A percentile compares a stretch with the other conserved stretches of the same genome.
These are phyloP conservation scores for Drosophila nasuta DNA, from an alignment of 1,140 invertebrate species.

Conservation along the genomic window DNA sequence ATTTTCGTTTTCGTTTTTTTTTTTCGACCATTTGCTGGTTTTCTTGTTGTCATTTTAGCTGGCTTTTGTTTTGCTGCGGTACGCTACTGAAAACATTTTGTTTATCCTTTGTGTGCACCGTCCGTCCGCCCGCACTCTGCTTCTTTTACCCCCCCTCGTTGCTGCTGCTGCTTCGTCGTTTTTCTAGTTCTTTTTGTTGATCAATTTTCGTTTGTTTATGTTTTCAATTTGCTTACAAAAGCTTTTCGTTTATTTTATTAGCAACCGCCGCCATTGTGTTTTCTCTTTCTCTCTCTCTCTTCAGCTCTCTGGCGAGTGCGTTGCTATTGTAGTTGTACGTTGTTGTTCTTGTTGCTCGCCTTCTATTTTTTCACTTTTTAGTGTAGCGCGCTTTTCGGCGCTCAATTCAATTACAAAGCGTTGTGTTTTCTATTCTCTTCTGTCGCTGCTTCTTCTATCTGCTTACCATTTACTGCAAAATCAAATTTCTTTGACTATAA, in stretches of 20 bases:
- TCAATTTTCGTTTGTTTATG: conserved; percentile 82
- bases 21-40: conserved; percentile 23
- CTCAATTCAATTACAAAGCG: conserved; percentile 76
- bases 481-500: conserved; percentile 80
- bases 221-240: conserved; percentile 84
- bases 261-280: conserved; percentile 67
- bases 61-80: conserved; percentile 52
- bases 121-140: background rate
- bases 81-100: conserved; percentile 56
- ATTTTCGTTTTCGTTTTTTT: conserved; percentile 21
- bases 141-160: background rate
- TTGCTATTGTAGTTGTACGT: conserved; percentile 69
- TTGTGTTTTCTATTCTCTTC: conserved; percentile 46
- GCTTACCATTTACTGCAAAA: conserved; percentile 57
- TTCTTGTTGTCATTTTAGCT: conserved; percentile 47
- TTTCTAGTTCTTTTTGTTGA: conserved; percentile 53
- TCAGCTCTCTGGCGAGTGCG: conserved; percentile 22
- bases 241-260: conserved; percentile 83
- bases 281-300: background rate
- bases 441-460: conserved; percentile 28
- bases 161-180: conserved; percentile 36
- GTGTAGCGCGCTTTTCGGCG: conserved; percentile 68
- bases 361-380: conserved; percentile 27
- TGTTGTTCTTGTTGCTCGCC: conserved; percentile 27
- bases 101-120: conserved; percentile 57